Conservation (phyloP, 2,113 vertebrate species). For the Indicator maculatus region DNA sequence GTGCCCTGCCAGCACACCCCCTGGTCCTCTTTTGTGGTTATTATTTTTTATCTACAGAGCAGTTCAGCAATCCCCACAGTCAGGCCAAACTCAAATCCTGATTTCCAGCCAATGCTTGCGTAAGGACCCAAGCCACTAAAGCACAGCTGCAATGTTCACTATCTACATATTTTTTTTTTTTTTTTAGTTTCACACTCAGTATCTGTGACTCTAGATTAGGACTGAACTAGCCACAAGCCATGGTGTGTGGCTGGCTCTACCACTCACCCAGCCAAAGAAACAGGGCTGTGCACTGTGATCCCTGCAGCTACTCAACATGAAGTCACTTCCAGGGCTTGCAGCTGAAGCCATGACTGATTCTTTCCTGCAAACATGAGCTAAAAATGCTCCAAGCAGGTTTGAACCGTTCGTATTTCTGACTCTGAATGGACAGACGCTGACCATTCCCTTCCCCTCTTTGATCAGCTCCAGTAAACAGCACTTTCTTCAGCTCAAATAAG, state of each 20-base stretch:
- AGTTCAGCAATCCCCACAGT: not conserved
- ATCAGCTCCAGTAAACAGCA: not conserved
- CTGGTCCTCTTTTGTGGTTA: not conserved
- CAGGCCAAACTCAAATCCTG: not conserved
- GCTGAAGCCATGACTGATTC: not conserved
- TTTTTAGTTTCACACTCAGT: not conserved
- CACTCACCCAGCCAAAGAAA: not conserved
- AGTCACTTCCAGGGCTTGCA: not conserved
- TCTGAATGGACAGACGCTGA: not conserved
- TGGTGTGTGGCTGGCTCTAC: not conserved
- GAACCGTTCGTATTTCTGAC: not conserved
- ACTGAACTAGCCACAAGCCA: not conserved
- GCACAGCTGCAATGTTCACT: not conserved
- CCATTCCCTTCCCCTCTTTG: not conserved
- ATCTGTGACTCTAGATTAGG: not conserved
- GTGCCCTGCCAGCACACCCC: not conserved
- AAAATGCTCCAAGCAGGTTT: not conserved
- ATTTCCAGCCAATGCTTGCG: not conserved
- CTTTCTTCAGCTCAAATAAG: not conserved
- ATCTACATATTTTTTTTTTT: not conserved
- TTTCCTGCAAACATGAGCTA: slow-evolving; percentile 18
- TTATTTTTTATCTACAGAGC: not conserved
- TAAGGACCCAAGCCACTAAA: not conserved
- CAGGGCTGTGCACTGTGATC: not conserved
- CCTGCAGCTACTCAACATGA: not conserved